Base-by-base conservation (phyloP, 1,140 invertebrate genomes). In the Brachionus rotundiformis region DNA sequence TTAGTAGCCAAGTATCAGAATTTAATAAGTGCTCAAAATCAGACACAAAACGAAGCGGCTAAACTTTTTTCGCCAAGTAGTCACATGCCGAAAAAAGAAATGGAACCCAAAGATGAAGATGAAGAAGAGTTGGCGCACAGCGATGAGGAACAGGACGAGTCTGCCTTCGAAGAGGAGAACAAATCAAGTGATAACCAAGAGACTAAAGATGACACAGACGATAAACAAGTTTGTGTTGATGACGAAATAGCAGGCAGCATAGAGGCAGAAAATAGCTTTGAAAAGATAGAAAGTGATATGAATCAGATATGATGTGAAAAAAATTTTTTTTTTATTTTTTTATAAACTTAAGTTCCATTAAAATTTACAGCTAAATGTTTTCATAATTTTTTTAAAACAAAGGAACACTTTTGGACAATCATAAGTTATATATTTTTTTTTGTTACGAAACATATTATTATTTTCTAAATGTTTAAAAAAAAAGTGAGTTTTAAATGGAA, bases 1-100 rank as follows among this genome's bases (percentile, higher is more conserved):
- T 68, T 68, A 68, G 63, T 68, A 68, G 63, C 63, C 33, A 68
- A 68, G 16, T 68, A 68, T 68, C 63, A 68, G 33, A 68, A 68
- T 23, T 68, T 68, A 68, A 68, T 68, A 33, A 68, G 33, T 33
- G 63, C 63, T 68, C 63, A 68, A 23, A 31, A 68, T 36, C 63
- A 68, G 11, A n/a, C 16, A 6, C 63, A 68, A 10, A 31, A 36
- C 27, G 29, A 68, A 8, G n/a, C 63, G 7, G 3, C 63, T 36
- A 68, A 36, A 8, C 7, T 33, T 11, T 39, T 39, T 33, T 68
- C 63, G 31, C 63, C 63, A 2, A 68, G n/a, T 68, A 68, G 63
- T 68, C 63, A 68, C 13, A 3, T 11, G 63, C 16, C 8, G 16
- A 36, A 41, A 33, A 68, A 68, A 47, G 39, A 75, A 23, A 1